Evolutionary conservation across 1,140 invertebrate species (phyloP).

Genomic region (Micrasema minimum): DNA sequence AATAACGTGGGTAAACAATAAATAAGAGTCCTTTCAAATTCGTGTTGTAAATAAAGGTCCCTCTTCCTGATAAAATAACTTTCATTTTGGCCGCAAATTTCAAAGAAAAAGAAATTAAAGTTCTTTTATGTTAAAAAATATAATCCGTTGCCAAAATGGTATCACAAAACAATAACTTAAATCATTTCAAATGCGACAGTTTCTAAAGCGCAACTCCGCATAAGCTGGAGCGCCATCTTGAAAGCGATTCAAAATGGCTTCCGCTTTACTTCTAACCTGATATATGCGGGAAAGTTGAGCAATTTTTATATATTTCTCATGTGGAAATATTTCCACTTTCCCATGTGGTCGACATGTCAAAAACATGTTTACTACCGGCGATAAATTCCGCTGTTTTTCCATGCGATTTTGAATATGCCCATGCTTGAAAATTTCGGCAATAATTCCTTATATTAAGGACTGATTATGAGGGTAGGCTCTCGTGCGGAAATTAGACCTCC

Average conservation of each 20-base stretch:
- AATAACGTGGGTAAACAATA: too few species aligned
- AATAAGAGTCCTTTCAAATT: too few species aligned
- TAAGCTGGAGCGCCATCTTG: constrained; percentile 15
- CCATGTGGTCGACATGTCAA: constrained; percentile 20
- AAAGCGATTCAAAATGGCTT: constrained; percentile 6
- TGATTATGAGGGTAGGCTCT: not conserved
- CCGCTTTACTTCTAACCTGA: constrained; percentile 11
- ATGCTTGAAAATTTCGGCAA: constrained; percentile 8
- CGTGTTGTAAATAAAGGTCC: too few species aligned
- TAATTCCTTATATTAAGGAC: constrained; percentile 20
- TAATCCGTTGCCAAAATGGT: constrained; percentile 12
- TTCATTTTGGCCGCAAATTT: too few species aligned
- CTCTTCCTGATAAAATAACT: too few species aligned
- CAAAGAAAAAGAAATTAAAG: not conserved
- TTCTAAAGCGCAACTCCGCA: constrained; percentile 13
- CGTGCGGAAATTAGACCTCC: not conserved
- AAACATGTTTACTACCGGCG: constrained; percentile 19
- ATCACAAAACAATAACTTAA: constrained; percentile 20
- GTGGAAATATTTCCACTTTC: constrained; percentile 1
- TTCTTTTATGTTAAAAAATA: not conserved
- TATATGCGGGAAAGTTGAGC: constrained; percentile 12
- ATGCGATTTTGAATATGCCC: constrained; percentile 28
- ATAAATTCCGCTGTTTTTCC: constrained; percentile 24
- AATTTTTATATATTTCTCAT: constrained; percentile 18
- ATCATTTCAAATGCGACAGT: constrained; percentile 20